Conservation (phyloP, 1,140 invertebrate genomes). For the Pseudomyrmex cubaensis region DNA sequence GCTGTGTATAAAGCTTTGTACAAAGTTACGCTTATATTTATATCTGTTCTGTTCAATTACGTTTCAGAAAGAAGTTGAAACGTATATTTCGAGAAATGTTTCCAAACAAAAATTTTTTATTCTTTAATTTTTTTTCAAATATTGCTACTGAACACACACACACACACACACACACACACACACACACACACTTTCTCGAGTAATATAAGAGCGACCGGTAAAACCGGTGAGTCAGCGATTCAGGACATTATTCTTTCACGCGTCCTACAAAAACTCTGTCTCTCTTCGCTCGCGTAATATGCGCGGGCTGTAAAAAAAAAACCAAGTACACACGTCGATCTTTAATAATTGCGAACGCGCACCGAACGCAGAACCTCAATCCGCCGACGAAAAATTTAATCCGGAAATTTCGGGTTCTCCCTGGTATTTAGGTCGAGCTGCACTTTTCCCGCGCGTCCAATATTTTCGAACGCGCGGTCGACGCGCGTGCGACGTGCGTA, state of each 20-base stretch:
- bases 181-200: too few species aligned
- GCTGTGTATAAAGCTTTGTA: too few species aligned
- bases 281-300: slow-evolving; percentile 10
- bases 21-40: too few species aligned
- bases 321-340: slow-evolving; percentile 38
- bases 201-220: too few species aligned
- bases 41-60: too few species aligned
- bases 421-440: slow-evolving; percentile 50
- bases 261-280: slow-evolving; percentile 21
- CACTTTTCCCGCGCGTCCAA: slow-evolving; percentile 41
- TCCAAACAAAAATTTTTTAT: too few species aligned
- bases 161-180: too few species aligned
- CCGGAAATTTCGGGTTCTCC: slow-evolving; percentile 47
- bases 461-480: slow-evolving; percentile 27
- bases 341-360: slow-evolving; percentile 51
- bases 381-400: slow-evolving; percentile 46
- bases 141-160: too few species aligned
- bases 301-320: slow-evolving; percentile 26
- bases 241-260: slow-evolving; percentile 37
- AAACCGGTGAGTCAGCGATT: too few species aligned
- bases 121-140: too few species aligned
- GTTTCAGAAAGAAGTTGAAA: too few species aligned
- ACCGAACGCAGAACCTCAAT: slow-evolving; percentile 27
- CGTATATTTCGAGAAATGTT: too few species aligned
- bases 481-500: slow-evolving; percentile 31